Evolutionary conservation across 2,888 invertebrate genomes (phyloP), one percentile per base, ranked within the genome.

Genomic region (Pedicia rivosa): DNA sequence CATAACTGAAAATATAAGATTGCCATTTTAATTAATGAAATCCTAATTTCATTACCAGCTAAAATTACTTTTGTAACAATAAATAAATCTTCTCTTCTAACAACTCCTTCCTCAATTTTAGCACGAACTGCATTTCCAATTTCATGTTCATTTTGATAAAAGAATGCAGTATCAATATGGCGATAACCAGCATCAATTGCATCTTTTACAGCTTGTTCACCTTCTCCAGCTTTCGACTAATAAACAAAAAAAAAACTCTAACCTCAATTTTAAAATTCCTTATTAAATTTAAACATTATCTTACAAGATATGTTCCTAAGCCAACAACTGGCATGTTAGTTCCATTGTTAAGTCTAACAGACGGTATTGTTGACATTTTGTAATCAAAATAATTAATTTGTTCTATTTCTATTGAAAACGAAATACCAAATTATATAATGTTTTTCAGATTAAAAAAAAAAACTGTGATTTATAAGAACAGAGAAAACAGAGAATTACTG

Each of bases 151-250:
- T 78, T 77, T 41, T 67, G 66, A 52, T 84, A 83, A 20, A 71
- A 65, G 45, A 64, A 66, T 25, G 77, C 74, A 48, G 57, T 57
- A 22, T 60, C 83, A 42, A 83, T 67, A 50, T 78, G 78, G 7
- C 81, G 69, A 51, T 82, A 83, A 5, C 82, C 82, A 37, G 69
- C 57, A 46, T 78, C 74, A 36, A 83, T 74, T 2, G 81, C 81
- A 50, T 74, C 67, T 49, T 74, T 74, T 0, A 78, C 70, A 1
- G 77, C 76, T 48, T 70, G 63, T 4, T 64, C 65, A 1, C 73
- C 74, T 50, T 75, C 70, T 20, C 72, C 73, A 20, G 72, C 67
- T 46, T 71, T 68, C 0, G 78, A 74, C 79, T 80, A 46, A 19
- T 63, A 57, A n/a, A n/a, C n/a, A n/a, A n/a, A n/a, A n/a, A n/a